A percentile compares a stretch with the other conserved stretches of the same genome.
phyloP scores from a whole-genome alignment of 2,113 vertebrate species.

The Emberiza fucata region DNA sequence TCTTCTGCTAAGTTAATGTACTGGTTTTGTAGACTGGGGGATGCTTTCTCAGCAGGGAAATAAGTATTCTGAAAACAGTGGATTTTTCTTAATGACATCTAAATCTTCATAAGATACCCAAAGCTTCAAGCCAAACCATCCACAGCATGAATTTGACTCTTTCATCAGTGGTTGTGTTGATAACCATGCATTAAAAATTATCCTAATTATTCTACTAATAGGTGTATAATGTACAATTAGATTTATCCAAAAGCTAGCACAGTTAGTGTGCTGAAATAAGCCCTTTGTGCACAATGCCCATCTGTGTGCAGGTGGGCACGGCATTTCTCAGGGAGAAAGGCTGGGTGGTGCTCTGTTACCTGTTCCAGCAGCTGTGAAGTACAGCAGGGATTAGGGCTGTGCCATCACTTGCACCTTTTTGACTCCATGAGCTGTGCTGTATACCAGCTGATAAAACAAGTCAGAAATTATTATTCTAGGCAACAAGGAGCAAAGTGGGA shows the following conservation, averaged over 20 bases:
- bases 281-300: background rate
- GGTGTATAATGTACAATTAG: background rate
- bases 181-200: background rate
- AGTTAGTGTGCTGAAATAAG: background rate
- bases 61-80: slow-evolving; percentile 7
- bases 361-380: background rate
- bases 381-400: fast-evolving
- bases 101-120: background rate
- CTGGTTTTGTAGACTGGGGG: background rate
- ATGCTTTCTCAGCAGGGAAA: slow-evolving; percentile 18
- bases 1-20: background rate
- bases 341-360: fast-evolving
- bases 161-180: background rate
- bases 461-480: background rate
- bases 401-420: background rate
- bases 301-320: fast-evolving
- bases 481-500: background rate
- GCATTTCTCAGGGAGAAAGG: background rate
- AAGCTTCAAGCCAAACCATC: background rate
- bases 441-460: background rate
- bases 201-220: background rate
- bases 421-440: background rate
- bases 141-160: background rate
- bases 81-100: background rate
- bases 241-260: background rate